Evolutionary conservation across 2,888 invertebrate genomes (phyloP), one percentile per base, ranked within the genome.

Genomic region (Baccha elongata): DNA sequence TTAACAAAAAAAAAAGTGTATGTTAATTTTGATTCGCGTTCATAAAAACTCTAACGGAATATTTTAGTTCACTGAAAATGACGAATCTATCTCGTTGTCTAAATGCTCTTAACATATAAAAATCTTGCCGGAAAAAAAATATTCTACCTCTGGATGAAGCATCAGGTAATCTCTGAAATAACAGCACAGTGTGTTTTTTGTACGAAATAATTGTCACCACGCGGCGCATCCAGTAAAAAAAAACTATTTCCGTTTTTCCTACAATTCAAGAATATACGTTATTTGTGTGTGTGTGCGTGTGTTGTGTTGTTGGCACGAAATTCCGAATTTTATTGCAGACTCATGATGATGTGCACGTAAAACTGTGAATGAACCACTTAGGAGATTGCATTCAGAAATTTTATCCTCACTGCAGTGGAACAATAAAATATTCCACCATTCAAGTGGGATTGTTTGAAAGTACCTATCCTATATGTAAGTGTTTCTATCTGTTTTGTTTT

Each of bases 381-480:
- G 44, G 50, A 64, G 64, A 83, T 83, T 83, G 83, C 83, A 72
- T 83, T 76, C 76, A 55, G 15, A 68, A 76, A 78, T 68, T 62
- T 64, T 50, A 37, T 48, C 46, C 37, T 21, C 26, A 17, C 44
- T 76, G 68, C 68, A 37, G 72, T 76, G 44, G 44, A 72, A 76
- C 81, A 72, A 76, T 76, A 72, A 83, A 76, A 62, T 55, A 72
- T 68, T 72, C 44, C 10, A 29, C 52, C 40, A 53, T 68, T 62
- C 62, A 72, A 76, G 55, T 68, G 42, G 23, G 69, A 69, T 44
- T 74, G 68, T 8, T 42, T 52, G 48, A 29, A 48, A 65, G 6
- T 32, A 52, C 4, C 8, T 26, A 13, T 13, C n/a, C 7, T 23
- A 19, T 5, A 17, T 6, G 29, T 3, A 5, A 6, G 29, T 29